Evolutionary conservation across 2,113 vertebrate species (phyloP).

Genomic region (Odocoileus hemionus): DNA sequence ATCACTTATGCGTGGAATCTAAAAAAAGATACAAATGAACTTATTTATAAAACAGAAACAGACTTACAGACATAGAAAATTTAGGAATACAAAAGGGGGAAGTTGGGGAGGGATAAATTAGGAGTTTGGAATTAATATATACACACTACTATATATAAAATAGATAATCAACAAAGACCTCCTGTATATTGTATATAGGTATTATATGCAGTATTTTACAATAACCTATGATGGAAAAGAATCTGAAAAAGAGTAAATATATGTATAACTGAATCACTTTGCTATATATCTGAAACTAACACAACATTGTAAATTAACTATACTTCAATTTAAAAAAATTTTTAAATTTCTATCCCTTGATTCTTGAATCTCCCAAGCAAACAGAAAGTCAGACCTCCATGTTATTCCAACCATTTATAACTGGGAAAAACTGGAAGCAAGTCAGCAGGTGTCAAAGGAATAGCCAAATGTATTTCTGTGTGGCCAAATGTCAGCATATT

Average conservation of each 20-base stretch:
- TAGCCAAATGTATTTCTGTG: neutral
- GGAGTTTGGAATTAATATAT: neutral
- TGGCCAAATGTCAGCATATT: rapidly evolving
- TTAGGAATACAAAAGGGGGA: neutral
- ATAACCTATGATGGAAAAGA: neutral
- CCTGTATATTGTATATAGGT: neutral
- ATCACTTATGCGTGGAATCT: neutral
- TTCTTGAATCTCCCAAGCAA: neutral
- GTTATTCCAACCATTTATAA: neutral
- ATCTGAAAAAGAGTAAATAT: neutral
- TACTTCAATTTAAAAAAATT: neutral
- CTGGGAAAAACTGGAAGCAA: neutral
- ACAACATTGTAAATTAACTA: neutral
- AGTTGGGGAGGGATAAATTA: neutral
- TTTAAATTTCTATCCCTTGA: rapidly evolving
- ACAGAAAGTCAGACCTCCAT: neutral
- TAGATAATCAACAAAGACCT: neutral
- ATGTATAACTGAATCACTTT: neutral
- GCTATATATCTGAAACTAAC: neutral
- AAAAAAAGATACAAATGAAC: neutral
- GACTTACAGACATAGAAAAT: neutral
- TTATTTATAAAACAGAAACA: neutral
- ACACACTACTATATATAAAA: neutral
- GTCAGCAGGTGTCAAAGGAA: neutral
- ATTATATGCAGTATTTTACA: neutral